phyloP scores from a whole-genome alignment of 2,888 invertebrate species.

The Melanargia galathea region DNA sequence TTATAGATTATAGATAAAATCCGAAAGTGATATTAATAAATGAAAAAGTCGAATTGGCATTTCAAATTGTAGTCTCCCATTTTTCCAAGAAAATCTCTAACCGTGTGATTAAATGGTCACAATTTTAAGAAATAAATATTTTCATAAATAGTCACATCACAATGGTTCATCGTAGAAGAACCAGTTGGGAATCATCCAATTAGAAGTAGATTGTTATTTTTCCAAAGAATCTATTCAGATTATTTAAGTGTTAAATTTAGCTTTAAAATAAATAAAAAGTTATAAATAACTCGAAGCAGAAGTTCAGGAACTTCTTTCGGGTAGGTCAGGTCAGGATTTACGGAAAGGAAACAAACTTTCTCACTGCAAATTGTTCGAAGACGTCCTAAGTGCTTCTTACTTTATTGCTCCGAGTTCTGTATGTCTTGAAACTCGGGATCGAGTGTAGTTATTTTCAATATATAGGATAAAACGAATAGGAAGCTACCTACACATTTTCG shows the following conservation, averaged over 20 bases:
- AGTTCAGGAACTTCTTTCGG: constrained; percentile 68
- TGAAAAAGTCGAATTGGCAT: too few relatives aligned
- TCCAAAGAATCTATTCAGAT: neutral
- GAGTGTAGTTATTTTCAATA: constrained; percentile 9
- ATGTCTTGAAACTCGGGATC: constrained; percentile 14
- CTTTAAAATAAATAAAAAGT: constrained; percentile 10
- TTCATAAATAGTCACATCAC: too few relatives aligned
- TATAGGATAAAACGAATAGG: neutral
- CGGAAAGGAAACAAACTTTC: constrained; percentile 24
- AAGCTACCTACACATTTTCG: neutral
- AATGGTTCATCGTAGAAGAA: too few relatives aligned
- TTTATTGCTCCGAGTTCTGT: constrained; percentile 20
- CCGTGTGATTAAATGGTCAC: too few relatives aligned
- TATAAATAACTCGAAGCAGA: constrained; percentile 43
- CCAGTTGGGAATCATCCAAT: neutral
- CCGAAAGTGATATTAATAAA: too few relatives aligned
- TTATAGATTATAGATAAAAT: too few relatives aligned
- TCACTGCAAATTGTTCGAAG: constrained; percentile 24
- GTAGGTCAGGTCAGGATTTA: constrained; percentile 29
- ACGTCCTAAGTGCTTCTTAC: constrained; percentile 24
- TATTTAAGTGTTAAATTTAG: neutral
- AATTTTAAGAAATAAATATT: too few relatives aligned
- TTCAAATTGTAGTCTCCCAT: too few relatives aligned
- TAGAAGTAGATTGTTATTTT: neutral
- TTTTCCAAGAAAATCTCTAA: too few relatives aligned